Conservation (phyloP, 35 echinoderm and acorn worm species). For the Apostichopus californicus region DNA sequence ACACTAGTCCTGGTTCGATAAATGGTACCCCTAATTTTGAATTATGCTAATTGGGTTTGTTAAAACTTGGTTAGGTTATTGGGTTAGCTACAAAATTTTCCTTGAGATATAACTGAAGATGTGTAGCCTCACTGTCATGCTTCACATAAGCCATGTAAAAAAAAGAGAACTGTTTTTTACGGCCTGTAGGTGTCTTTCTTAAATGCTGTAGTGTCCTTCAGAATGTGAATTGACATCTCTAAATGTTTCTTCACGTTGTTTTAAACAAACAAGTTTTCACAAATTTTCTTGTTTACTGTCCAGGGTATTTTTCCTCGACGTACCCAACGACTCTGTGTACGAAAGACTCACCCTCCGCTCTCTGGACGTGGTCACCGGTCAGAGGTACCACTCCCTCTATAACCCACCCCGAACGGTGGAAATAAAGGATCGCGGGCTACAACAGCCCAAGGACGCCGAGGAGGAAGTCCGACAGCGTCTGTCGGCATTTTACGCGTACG, state of each 20-base stretch:
- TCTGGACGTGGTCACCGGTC: conserved; percentile 79
- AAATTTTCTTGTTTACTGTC: not conserved
- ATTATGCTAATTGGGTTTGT: too few species aligned
- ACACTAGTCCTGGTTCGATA: too few species aligned
- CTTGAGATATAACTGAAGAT: too few species aligned
- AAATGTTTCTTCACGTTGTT: not conserved
- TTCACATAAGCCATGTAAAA: too few species aligned
- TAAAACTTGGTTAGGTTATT: too few species aligned
- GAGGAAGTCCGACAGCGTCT: conserved; percentile 75
- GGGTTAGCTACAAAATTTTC: too few species aligned
- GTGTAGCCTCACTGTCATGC: too few species aligned
- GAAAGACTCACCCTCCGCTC: conserved; percentile 91
- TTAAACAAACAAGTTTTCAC: not conserved
- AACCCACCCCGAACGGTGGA: conserved; percentile 86
- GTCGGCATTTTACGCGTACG: conserved; percentile 85
- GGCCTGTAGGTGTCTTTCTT: too few species aligned
- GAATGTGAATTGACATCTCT: too few species aligned
- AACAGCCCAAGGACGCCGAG: conserved; percentile 77
- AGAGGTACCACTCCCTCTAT: conserved; percentile 87
- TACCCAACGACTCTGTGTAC: conserved; percentile 96
- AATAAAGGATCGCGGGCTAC: conserved; percentile 78
- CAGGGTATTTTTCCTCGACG: conserved; percentile 95
- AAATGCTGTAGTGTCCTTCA: too few species aligned
- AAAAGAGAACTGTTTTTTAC: too few species aligned
- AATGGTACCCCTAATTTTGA: too few species aligned